Conservation (phyloP, 2,888 invertebrate genomes). For the Sclerodermus sp. region DNA sequence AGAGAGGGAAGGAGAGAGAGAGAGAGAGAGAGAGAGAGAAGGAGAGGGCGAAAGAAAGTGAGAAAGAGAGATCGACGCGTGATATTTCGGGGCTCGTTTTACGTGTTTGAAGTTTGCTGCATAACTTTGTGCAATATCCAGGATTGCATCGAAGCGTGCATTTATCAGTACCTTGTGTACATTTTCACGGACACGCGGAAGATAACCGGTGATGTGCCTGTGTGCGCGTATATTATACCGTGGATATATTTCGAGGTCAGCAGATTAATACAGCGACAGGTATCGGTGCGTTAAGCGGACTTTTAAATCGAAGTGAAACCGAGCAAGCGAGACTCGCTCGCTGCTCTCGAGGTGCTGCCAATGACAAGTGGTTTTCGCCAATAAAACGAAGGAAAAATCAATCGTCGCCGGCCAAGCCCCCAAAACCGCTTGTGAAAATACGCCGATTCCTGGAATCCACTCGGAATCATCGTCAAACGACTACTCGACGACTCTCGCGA, state of each 20-base stretch:
- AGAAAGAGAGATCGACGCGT: no score
- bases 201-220: neutral
- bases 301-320: neutral
- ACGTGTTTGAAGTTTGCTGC: no score
- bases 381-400: no score
- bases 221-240: neutral
- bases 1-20: no score
- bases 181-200: neutral
- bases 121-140: no score
- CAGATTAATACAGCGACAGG: slow-evolving; percentile 5
- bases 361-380: neutral
- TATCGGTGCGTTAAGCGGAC: neutral
- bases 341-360: neutral
- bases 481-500: neutral
- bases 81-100: no score
- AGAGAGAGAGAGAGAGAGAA: no score
- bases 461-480: no score
- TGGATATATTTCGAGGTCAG: slow-evolving; percentile 3
- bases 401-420: no score
- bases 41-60: no score
- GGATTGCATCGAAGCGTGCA: neutral
- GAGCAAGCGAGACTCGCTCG: neutral
- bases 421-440: no score
- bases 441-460: no score
- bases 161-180: neutral